Evolutionary conservation across 2,113 vertebrate species (phyloP).

Genomic region (Hemibagrus wyckioides): DNA sequence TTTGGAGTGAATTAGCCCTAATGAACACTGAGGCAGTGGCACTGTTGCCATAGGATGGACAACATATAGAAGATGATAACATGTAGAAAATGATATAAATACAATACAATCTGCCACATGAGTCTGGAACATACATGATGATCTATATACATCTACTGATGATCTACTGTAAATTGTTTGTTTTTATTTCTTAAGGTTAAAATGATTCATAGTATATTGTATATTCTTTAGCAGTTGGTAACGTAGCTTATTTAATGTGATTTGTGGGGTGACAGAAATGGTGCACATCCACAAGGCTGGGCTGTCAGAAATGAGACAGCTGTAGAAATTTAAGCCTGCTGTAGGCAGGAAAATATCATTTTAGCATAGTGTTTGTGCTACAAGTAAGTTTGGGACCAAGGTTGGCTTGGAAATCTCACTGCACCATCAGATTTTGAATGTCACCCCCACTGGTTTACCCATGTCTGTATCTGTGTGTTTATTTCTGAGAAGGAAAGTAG

Average conservation of each 20-base stretch:
- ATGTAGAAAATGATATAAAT: not conserved
- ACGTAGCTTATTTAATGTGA: not conserved
- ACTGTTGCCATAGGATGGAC: not conserved
- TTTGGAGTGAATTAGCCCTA: not conserved
- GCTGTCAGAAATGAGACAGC: not conserved
- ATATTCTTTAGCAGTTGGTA: not conserved
- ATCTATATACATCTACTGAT: not conserved
- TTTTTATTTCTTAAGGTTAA: not conserved
- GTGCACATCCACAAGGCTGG: not conserved
- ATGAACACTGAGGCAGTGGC: not conserved
- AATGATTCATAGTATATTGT: not conserved
- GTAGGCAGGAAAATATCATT: not conserved
- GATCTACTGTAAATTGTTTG: not conserved
- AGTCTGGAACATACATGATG: not conserved
- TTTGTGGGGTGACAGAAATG: not conserved
- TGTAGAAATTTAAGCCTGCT: not conserved
- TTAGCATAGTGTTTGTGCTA: constrained; percentile 4
- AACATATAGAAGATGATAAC: not conserved
- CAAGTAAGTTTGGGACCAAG: not conserved
- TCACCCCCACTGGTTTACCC: not conserved
- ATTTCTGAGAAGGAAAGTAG: not conserved
- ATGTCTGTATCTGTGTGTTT: not conserved
- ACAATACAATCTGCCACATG: not conserved
- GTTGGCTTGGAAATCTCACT: not conserved
- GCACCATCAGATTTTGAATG: not conserved